Base-by-base conservation (phyloP, 2,113 vertebrate genomes). In the Petromus typicus region DNA sequence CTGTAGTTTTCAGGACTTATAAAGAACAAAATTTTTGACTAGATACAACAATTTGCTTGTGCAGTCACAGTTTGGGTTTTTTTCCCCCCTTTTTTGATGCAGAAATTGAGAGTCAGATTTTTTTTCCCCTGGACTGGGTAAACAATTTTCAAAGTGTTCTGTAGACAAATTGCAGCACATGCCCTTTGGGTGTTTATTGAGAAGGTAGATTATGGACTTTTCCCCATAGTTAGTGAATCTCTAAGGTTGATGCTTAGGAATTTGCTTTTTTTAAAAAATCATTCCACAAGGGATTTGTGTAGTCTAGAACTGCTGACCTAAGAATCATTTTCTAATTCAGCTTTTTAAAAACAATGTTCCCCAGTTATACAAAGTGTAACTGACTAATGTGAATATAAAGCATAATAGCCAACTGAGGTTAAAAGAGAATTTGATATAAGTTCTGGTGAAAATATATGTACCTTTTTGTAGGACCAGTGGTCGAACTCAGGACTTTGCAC, bases 201-300 rank as follows among this genome's bases (percentile, higher is more conserved):
- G 69, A 75, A 73, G 32, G 32, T 78, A 81, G 71, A 71, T 75
- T 69, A 37, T 37, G 32, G 66, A 27, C 30, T 22, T 83, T 61
- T 67, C 30, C 25, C 37, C 4, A 3, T 45, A n/a, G 61, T 87
- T 80, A 51, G 6, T 73, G 51, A 96, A 22, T 57, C 22, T 85
- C 34, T 73, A 57, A 71, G 59, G 34, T 23, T 63, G 3, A 40
- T 25, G 18, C 63, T 69, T 76, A 79, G 43, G 45, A 54, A 59
- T 90, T 87, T 32, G 37, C 67, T 37, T 57, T 90, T 92, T 79
- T 78, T 43, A 48, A n/a, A n/a, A n/a, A n/a, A n/a, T 83, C 23
- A 22, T 75, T 89, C 37, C 84, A 23, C 51, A 48, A 69, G 27
- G 59, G 59, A 11, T 64, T 69, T 37, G 34, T 32, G 32, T 48